Conservation (phyloP, 2,888 invertebrate genomes). For the Dicroscelio sp. region DNA sequence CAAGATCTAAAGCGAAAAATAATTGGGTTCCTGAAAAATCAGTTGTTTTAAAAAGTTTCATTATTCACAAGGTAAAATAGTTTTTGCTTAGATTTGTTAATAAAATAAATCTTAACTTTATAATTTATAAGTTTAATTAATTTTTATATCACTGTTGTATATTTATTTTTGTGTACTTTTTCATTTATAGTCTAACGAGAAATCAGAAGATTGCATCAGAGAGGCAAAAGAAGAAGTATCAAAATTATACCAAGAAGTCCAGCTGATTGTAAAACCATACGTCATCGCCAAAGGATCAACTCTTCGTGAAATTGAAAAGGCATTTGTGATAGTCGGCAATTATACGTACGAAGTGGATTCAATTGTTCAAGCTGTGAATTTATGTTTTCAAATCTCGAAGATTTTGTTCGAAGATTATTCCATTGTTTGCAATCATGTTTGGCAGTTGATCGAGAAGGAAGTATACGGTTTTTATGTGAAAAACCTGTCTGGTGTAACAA, state of each 20-base stretch:
- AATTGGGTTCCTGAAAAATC: constrained; percentile 32
- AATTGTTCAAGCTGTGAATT: constrained; percentile 30
- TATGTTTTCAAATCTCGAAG: constrained; percentile 54
- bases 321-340: constrained; percentile 53
- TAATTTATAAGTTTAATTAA: neutral
- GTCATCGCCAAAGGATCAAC: constrained; percentile 52
- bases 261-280: constrained; percentile 46
- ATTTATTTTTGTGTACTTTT: neutral
- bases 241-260: neutral
- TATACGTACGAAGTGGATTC: constrained; percentile 35
- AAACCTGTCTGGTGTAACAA: neutral
- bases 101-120: neutral
- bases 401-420: constrained; percentile 27
- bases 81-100: neutral
- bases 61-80: constrained; percentile 41
- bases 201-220: neutral
- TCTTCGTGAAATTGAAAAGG: constrained; percentile 36
- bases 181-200: constrained; percentile 9
- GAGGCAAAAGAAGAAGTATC: constrained; percentile 27
- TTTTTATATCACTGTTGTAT: neutral
- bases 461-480: constrained; percentile 38
- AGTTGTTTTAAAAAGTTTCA: constrained; percentile 6
- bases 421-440: constrained; percentile 46
- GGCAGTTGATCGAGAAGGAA: constrained; percentile 57
- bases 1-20: neutral